A percentile compares a stretch with the other conserved stretches of the same genome.
Evolutionary conservation across 2,797 vertebrate species (phyloP).

Genomic region (Apodemus agrarius): DNA sequence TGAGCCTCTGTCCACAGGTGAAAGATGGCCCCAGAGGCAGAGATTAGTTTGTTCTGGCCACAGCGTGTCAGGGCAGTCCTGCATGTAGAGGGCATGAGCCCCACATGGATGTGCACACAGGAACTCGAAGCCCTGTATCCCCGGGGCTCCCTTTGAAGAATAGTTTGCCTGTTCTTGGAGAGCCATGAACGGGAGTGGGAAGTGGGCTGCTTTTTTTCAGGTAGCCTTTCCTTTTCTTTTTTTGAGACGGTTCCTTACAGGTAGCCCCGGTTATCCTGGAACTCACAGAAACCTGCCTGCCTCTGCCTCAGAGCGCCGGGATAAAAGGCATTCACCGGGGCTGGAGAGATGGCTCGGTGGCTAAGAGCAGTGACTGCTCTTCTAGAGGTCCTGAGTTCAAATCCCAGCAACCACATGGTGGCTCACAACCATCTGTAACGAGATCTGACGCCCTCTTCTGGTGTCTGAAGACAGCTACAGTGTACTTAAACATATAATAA

Average conservation of each 20-base stretch:
- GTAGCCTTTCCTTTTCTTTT: not conserved
- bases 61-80: not conserved
- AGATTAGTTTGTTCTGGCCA: not conserved
- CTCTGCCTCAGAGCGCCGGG: not conserved
- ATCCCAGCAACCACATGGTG: too few relatives aligned
- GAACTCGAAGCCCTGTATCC: not conserved
- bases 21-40: not conserved
- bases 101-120: not conserved
- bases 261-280: not conserved
- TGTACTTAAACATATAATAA: too few relatives aligned
- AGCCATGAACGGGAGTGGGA: rapidly evolving
- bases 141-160: not conserved
- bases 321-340: not conserved
- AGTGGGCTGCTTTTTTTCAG: too few relatives aligned
- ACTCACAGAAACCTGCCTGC: not conserved
- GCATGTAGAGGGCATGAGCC: rapidly evolving
- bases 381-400: too few relatives aligned
- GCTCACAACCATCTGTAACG: too few relatives aligned
- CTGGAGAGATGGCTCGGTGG: too few relatives aligned
- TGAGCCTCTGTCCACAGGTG: not conserved
- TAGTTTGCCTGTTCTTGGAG: not conserved
- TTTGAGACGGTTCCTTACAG: not conserved
- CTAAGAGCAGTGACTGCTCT: too few relatives aligned
- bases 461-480: too few relatives aligned
- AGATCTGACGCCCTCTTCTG: too few relatives aligned